Conservation (phyloP, 2,888 invertebrate species). For the Sturmia bella region DNA sequence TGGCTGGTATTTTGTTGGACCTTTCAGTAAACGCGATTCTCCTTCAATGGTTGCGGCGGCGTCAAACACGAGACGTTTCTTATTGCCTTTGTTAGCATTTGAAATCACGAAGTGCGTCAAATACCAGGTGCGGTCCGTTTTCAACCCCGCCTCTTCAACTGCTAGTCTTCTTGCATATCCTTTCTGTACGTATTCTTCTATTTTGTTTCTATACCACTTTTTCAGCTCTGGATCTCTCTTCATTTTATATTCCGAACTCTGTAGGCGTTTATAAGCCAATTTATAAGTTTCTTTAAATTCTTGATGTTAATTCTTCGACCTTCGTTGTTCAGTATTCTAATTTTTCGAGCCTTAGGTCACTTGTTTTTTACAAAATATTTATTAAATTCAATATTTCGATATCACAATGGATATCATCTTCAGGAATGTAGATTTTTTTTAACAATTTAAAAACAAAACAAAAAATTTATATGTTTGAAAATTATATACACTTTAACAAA, state of each 20-base stretch:
- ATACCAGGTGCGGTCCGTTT: constrained; percentile 27
- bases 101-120: constrained; percentile 38
- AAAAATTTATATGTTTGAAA: too few species aligned
- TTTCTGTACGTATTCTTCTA: constrained; percentile 35
- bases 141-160: neutral
- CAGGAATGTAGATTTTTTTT: too few species aligned
- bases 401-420: too few species aligned
- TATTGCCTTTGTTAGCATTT: constrained; percentile 35
- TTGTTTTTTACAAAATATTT: too few species aligned
- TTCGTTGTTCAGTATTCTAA: too few species aligned
- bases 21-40: constrained; percentile 47
- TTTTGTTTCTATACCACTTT: constrained; percentile 29
- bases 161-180: constrained; percentile 23
- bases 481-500: too few species aligned
- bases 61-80: constrained; percentile 49
- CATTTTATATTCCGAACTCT: constrained; percentile 39
- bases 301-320: too few species aligned
- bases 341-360: too few species aligned
- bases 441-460: too few species aligned
- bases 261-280: constrained; percentile 45
- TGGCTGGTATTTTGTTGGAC: constrained; percentile 56
- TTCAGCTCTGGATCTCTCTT: constrained; percentile 25
- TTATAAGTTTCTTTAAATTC: constrained; percentile 25
- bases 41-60: constrained; percentile 56
- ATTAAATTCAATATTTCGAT: too few species aligned